A percentile compares a stretch with the other conserved stretches of the same genome.
These are phyloP conservation scores for Pentalonia nigronervosa DNA, from an alignment of 1,140 invertebrate species.

Conservation along the genomic window DNA sequence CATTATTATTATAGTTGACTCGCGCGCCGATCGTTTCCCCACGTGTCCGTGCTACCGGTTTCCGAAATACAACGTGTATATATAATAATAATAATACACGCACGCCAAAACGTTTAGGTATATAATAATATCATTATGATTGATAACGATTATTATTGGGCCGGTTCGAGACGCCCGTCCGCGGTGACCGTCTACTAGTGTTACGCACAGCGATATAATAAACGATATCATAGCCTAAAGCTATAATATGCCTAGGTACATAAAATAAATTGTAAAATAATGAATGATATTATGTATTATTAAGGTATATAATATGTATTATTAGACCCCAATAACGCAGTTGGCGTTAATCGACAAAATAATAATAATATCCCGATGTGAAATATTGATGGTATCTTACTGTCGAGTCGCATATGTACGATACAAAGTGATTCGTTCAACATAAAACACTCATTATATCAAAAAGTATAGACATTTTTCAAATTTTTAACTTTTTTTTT, in stretches of 20 bases:
- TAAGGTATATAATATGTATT: neutral
- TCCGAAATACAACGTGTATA: conserved; percentile 23
- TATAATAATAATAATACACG: neutral
- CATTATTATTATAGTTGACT: neutral
- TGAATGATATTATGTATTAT: no score
- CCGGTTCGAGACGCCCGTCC: neutral
- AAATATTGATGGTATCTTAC: neutral
- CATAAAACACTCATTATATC: no score
- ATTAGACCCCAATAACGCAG: neutral
- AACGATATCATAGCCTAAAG: neutral
- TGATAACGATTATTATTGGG: neutral
- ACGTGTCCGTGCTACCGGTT: conserved; percentile 42
- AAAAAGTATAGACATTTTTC: no score
- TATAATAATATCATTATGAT: conserved; percentile 2
- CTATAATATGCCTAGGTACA: neutral
- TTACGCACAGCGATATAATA: neutral
- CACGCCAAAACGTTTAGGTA: neutral
- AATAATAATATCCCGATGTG: neutral
- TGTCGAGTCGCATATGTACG: no score
- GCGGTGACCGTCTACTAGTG: neutral
- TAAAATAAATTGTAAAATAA: neutral
- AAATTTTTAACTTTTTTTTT: no score
- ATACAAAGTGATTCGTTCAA: no score
- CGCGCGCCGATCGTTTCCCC: conserved; percentile 29
- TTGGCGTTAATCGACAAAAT: neutral